Percentiles rank a stretch among this genome's conserved stretches.
These are phyloP conservation scores for Arrhopalites spinosus DNA, from an alignment of 2,888 invertebrate species.

Conservation along the genomic window DNA sequence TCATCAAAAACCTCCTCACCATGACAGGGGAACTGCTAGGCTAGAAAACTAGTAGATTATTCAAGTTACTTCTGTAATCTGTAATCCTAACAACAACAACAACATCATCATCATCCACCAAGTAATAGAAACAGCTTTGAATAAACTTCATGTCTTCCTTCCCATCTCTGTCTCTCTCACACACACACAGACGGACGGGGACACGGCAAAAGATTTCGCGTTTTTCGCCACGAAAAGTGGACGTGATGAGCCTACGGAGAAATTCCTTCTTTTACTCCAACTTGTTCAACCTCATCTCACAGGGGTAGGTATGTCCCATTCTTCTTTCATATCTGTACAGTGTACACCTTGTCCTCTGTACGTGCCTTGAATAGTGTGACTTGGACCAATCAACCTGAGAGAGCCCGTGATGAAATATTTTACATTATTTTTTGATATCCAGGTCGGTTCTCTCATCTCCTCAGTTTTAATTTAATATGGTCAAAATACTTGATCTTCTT, in stretches of 20 bases:
- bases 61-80: neutral
- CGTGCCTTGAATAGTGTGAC: conserved; percentile 27
- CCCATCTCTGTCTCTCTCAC: neutral
- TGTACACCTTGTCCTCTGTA: neutral
- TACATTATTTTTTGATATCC: conserved; percentile 27
- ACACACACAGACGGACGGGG: neutral
- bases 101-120: neutral
- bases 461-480: conserved; percentile 5
- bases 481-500: too few species aligned
- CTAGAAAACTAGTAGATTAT: neutral
- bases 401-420: conserved; percentile 33
- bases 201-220: conserved; percentile 32
- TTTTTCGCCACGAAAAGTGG: conserved; percentile 45
- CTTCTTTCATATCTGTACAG: neutral
- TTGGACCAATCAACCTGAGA: conserved; percentile 23
- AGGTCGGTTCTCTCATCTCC: conserved; percentile 26
- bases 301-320: neutral
- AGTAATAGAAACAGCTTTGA: neutral
- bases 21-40: neutral
- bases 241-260: conserved; percentile 45
- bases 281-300: conserved; percentile 6
- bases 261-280: conserved; percentile 26
- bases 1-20: neutral
- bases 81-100: neutral
- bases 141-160: neutral